Conservation (phyloP, 2,113 vertebrate species). For the Eclectus roratus region DNA sequence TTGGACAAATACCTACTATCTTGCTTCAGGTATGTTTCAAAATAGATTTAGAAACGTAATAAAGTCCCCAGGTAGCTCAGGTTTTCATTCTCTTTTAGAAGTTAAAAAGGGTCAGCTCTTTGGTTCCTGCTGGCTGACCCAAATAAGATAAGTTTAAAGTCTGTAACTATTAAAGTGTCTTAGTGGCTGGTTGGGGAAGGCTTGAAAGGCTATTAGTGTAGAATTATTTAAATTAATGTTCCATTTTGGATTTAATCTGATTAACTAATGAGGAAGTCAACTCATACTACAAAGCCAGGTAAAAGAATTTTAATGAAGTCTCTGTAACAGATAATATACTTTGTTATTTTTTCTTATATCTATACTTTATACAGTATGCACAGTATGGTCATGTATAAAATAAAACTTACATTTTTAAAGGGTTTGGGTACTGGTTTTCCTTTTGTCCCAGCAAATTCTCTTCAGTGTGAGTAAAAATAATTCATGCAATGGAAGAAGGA, state of each 20-base stretch:
- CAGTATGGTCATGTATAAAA: not conserved
- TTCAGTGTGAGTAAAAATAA: not conserved
- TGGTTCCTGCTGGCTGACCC: not conserved
- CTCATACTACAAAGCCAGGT: not conserved
- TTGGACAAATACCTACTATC: not conserved
- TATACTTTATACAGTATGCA: not conserved
- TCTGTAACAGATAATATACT: not conserved
- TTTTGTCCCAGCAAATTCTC: not conserved
- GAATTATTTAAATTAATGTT: not conserved
- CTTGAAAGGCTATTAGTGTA: not conserved
- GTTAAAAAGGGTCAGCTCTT: not conserved
- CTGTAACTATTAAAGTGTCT: not conserved
- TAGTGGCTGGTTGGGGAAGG: not conserved
- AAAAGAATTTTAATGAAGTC: not conserved
- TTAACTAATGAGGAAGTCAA: not conserved
- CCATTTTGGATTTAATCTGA: not conserved
- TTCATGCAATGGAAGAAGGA: not conserved
- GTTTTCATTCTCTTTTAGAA: not conserved
- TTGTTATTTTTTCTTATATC: not conserved
- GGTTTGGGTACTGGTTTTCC: not conserved
- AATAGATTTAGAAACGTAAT: not conserved
- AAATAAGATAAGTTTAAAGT: not conserved
- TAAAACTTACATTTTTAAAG: not conserved
- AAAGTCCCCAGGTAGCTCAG: not conserved
- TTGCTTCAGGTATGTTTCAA: not conserved